These are phyloP conservation scores for Paradoxurus hermaphroditus DNA, from an alignment of 2,113 vertebrate species.

Conservation along the genomic window DNA sequence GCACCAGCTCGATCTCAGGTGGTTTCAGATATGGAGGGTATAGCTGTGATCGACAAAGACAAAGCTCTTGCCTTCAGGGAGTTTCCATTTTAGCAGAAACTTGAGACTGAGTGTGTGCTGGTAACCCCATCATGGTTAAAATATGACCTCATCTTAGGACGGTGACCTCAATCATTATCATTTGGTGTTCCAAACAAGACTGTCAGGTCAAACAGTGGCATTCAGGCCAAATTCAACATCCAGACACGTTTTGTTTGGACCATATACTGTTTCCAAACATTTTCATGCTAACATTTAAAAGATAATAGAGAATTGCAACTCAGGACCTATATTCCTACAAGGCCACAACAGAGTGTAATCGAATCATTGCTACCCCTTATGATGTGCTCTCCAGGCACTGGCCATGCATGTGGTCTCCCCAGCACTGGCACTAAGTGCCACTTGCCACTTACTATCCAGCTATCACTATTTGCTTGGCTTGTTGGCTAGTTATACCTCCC, in stretches of 20 bases:
- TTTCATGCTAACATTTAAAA: not conserved
- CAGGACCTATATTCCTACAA: not conserved
- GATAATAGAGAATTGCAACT: not conserved
- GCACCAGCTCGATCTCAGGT: not conserved
- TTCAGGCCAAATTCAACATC: not conserved
- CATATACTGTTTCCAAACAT: not conserved
- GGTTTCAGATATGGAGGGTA: not conserved
- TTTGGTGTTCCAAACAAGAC: not conserved
- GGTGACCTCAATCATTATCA: not conserved
- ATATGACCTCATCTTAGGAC: not conserved
- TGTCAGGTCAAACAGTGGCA: not conserved
- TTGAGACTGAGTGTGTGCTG: not conserved
- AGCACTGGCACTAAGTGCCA: not conserved
- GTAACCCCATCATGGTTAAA: not conserved
- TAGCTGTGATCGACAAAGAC: not conserved
- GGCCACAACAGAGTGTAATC: fast-evolving
- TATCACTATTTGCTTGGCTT: not conserved
- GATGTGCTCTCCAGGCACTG: fast-evolving
- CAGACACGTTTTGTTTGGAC: not conserved
- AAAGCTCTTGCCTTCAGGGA: not conserved
- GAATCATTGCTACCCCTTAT: too few species aligned
- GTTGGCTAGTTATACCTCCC: not conserved
- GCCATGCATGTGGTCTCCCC: not conserved
- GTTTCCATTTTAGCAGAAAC: not conserved
- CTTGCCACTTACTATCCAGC: too few species aligned